Evolutionary conservation across 1,140 invertebrate genomes (phyloP), one percentile per base, ranked within the genome.

Genomic region (Mycetomoellerius zeteki): DNA sequence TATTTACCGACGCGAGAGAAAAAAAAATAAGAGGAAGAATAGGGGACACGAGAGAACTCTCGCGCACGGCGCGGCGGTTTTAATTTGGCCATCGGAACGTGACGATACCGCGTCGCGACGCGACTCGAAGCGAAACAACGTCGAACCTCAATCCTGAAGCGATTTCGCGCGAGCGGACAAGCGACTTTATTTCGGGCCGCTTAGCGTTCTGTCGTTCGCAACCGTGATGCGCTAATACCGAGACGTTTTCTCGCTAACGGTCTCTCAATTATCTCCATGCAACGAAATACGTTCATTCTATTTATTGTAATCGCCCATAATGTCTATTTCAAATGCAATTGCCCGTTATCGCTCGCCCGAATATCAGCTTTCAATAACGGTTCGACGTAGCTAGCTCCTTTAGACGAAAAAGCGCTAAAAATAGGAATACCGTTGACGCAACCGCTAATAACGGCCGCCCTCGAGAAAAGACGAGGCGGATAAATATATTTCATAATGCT

Each of bases 71-170:
- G 72, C 56, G 58, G 47, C 77, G 75, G 71, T 86, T 69, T 75
- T 88, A 77, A 86, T 78, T 78, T 86, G 73, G 64, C 50, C 47
- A 72, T 86, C 54, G 84, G 58, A 82, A 89, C 76, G 77, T 72
- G 56, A 71, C 65, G 67, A 77, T 89, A 85, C 60, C 43, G 87
- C 80, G 56, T 33, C 60, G 19, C 43, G 58, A 14, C 58, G 58
- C 33, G 24, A 14, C 58, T 37, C 33, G 24, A 60, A 37, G 33
- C 21, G 30, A n/a, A 43, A 27, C 72, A 43, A 78, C 37, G 76
- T 30, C 67, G 54, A 33, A 52, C 78, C 67, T 60, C 80, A 37
- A 58, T 82, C 37, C 69, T 73, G 67, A 54, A 19, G 24, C 19
- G 33, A 73, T 82, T 60, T 82, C 52, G 54, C 67, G 33, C 65